Base-by-base conservation (phyloP, 2,888 invertebrate species). In the Schrankia costaestrigalis region DNA sequence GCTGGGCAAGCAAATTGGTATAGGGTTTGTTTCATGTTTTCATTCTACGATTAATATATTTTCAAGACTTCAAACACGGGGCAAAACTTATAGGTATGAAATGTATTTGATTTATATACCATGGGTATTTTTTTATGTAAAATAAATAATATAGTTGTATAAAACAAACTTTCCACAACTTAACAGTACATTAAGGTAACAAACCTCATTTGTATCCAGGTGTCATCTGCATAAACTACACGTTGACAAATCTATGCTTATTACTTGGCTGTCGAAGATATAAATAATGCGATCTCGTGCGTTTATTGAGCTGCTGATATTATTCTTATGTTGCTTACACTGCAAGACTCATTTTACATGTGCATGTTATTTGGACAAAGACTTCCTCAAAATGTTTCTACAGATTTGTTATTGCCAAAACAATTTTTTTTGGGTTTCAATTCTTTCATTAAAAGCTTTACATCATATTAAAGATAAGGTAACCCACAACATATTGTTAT, bases 221-320 rank as follows among this genome's bases (percentile, higher is more conserved):
- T 52, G 51, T 9, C 21, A 23, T 17, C 11, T 31, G 24, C 39
- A 38, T 29, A 36, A 36, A 41, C 24, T 35, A 35, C 19, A 21
- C 29, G 42, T 35, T 46, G 42, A 53, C 29, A 52, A 42, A 53
- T 52, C 35, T 42, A 34, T 32, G 27, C 31, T 27, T 49, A 49
- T 49, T 36, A 41, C 37, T 36, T 26, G 10, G 33, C 49, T 42
- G 46, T 46, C 49, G 30, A 49, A 30, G 29, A 22, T n/a, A 14
- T 45, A 36, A 48, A 34, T 49, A 42, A 53, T 46, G 42, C 26
- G 24, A 37, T 42, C 25, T 42, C 21, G n/a, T n/a, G n/a, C n/a
- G n/a, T n/a, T 11, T 34, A 42, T 42, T 41, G 15, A 41, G 32
- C 5, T 34, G 27, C 9, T 15, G 14, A 26, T 30, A 11, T 9